These are phyloP conservation scores for Pluvianellus socialis DNA, from an alignment of 2,113 vertebrate species.

Conservation along the genomic window DNA sequence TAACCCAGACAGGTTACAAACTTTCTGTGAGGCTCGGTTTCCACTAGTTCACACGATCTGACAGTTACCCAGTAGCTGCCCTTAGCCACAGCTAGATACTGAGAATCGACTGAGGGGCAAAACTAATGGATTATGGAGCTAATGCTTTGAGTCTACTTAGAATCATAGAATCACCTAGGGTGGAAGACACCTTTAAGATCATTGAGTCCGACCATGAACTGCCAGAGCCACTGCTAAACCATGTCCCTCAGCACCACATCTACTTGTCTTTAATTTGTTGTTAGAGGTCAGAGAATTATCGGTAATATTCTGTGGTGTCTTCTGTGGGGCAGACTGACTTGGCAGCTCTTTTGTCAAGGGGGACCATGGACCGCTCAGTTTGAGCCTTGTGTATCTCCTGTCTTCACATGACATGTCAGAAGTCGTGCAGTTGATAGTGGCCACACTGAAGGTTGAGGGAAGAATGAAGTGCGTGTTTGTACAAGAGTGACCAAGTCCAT, in stretches of 20 bases:
- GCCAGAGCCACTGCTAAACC: no score
- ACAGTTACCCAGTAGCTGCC: background rate
- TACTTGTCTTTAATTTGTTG: background rate
- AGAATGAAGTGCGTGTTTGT: background rate
- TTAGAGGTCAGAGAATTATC: background rate
- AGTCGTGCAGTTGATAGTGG: background rate
- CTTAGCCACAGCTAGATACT: background rate
- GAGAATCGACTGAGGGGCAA: background rate
- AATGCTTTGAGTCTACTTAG: background rate
- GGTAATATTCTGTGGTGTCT: background rate
- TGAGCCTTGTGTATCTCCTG: background rate
- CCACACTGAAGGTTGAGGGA: background rate
- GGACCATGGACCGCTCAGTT: background rate
- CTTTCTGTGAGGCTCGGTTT: background rate
- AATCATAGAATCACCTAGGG: no score
- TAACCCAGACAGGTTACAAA: background rate
- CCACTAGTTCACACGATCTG: rapidly evolving
- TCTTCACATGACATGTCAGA: background rate
- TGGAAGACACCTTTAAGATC: no score
- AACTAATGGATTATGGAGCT: background rate
- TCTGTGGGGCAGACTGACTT: background rate
- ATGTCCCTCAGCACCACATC: no score
- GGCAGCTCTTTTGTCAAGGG: background rate
- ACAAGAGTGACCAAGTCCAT: background rate
- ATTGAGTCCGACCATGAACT: no score